Evolutionary conservation across 2,113 vertebrate species (phyloP).

Genomic region (Pitta sordida): DNA sequence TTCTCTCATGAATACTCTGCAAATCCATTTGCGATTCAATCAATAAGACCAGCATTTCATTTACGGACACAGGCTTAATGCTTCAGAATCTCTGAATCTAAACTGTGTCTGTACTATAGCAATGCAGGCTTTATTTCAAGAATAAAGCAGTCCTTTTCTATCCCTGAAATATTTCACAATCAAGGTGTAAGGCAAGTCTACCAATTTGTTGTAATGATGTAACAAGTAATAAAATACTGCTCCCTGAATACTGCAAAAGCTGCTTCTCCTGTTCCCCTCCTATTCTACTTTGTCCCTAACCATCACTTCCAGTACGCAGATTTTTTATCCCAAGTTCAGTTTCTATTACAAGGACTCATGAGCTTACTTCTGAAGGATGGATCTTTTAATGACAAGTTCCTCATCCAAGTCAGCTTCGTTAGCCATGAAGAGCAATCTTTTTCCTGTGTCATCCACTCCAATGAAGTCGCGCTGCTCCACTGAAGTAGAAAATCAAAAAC

Average conservation of each 20-base stretch:
- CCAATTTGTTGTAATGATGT: background rate
- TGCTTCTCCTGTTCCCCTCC: background rate
- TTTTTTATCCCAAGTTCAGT: background rate
- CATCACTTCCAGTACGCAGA: background rate
- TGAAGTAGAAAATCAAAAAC: conserved; percentile 71
- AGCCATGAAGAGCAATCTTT: conserved; percentile 95
- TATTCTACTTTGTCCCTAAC: background rate
- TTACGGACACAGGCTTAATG: background rate
- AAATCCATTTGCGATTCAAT: background rate
- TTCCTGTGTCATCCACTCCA: conserved; percentile 90
- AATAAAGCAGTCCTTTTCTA: background rate
- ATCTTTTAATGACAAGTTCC: conserved; percentile 90
- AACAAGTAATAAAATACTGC: background rate
- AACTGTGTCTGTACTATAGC: background rate
- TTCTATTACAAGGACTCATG: conserved; percentile 43
- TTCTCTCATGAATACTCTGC: background rate
- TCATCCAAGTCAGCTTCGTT: conserved; percentile 98
- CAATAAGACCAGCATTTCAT: background rate
- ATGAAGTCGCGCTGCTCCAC: conserved; percentile 97
- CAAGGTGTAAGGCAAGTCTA: background rate
- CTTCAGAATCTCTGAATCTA: background rate
- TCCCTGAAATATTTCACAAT: background rate
- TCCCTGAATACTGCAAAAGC: background rate
- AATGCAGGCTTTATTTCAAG: background rate
- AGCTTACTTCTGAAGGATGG: conserved; percentile 91